Evolutionary conservation across 2,888 invertebrate genomes (phyloP), one percentile per base, ranked within the genome.

Genomic region (Netelia melanura): DNA sequence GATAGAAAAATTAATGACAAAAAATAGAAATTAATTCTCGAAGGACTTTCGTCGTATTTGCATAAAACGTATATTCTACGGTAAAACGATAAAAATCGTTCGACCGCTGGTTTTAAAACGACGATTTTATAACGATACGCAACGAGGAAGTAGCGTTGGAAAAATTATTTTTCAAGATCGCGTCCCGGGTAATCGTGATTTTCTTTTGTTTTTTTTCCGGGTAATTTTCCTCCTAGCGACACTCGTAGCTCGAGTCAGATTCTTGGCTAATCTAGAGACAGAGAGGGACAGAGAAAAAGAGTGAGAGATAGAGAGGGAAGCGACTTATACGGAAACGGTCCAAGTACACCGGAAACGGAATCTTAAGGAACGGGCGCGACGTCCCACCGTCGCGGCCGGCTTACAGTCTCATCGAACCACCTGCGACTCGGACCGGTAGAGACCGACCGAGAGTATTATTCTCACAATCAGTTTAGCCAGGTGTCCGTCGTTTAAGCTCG

Each of bases 401-500:
- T 56, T 61, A 52, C 54, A 62, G n/a, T 56, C 44, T 38, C 17
- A 23, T 64, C 6, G 52, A 62, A 54, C 56, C 81, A 81, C 76
- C 70, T 76, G 81, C 38, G 62, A 74, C 67, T 71, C 56, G 44
- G 25, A 70, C 62, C 17, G 48, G n/a, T 14, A 48, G 48, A 56
- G 67, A 43, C 10, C 23, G 65, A 65, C 11, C 21, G 52, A 65
- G 21, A 14, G 48, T 52, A 58, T 75, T 52, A 52, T 68, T 61
- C 23, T 14, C 25, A 25, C 25, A 25, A 25, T 25, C 25, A 54
- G 56, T 65, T 82, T 68, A 52, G 54, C 68, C 82, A 79, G 79
- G 83, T 83, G 83, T 82, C 71, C 2, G 48, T 48, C 71, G 77
- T 72, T 80, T 76, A 71, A 80, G 75, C 79, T 84, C 79, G 75